Base-by-base conservation (phyloP, 2,797 vertebrate genomes). In the Myiotriccus ornatus region DNA sequence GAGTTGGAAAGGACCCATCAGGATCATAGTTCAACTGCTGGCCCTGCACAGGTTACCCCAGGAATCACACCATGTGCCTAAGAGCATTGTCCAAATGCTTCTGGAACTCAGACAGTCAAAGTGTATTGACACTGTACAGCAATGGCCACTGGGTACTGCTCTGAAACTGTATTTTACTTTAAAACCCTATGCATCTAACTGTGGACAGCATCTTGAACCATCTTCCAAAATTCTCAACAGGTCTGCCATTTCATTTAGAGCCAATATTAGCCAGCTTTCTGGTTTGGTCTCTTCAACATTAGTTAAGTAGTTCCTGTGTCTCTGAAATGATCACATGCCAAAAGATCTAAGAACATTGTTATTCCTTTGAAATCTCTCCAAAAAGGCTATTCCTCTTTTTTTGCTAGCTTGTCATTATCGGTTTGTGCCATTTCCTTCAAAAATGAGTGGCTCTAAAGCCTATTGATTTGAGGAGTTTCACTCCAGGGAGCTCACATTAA, bases 281-380 rank as follows among this genome's bases (percentile, higher is more conserved):
- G 37, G 32, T 91, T 71, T 35, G 14, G 32, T 60, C 59, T 91
- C 52, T 67, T 59, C 17, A 67, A 35, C 3, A 35, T 41, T 8
- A 69, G 46, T 81, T 86, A 93, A 85, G 57, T 41, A 91, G 41
- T 62, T 85, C 13, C 32, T 80, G n/a, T 17, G 53, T 55, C 53
- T 80, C 78, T 68, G 60, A 89, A 95, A 84, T 21, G 6, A 94
- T 85, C 44, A 87, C 37, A 73, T 7, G 52, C 2, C 7, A 55
- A 37, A 57, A 70, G n/a, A 90, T 78, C 78, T 84, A 94, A 95
- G 84, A 95, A 91, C 24, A 80, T 1, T 10, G 21, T 37, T 65
- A 49, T 8, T 56, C 71, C 92, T 85, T 83, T 96, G 97, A 95
- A 97, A 93, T 68, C 5, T 39, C 32, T 95, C 97, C 97, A 97